Percentiles rank a stretch among this genome's conserved stretches.
These are phyloP conservation scores for Coronaproctus castanopsis DNA, from an alignment of 2,888 invertebrate species.

Conservation along the genomic window DNA sequence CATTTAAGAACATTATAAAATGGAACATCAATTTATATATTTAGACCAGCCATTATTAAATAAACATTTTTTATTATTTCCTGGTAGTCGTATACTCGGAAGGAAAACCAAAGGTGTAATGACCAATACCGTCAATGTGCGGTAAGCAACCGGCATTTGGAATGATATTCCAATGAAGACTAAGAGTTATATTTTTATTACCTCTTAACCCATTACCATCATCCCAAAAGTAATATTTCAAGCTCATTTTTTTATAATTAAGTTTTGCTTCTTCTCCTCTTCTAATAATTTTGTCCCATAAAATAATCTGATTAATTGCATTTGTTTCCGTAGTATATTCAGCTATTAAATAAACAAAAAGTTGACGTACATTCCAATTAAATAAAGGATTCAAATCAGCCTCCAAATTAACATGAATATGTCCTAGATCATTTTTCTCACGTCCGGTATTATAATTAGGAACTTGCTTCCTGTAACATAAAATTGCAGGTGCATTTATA, in stretches of 20 bases:
- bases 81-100: slow-evolving; percentile 45
- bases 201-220: slow-evolving; percentile 91
- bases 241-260: slow-evolving; percentile 82
- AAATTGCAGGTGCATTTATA: slow-evolving; percentile 10
- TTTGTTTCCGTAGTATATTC: slow-evolving; percentile 81
- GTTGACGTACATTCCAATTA: slow-evolving; percentile 98
- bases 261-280: slow-evolving; percentile 84
- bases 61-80: too few relatives aligned
- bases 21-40: too few relatives aligned
- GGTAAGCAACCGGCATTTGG: slow-evolving; percentile 93
- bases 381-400: slow-evolving; percentile 78
- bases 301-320: slow-evolving; percentile 75
- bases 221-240: slow-evolving; percentile 99
- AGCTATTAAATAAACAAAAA: slow-evolving; percentile 90
- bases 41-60: too few relatives aligned
- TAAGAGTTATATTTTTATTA: slow-evolving; percentile 82
- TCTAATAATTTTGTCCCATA: slow-evolving; percentile 96
- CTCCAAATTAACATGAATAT: slow-evolving; percentile 81
- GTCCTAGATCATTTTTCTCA: slow-evolving; percentile 88
- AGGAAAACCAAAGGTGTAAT: slow-evolving; percentile 78
- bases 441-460: slow-evolving; percentile 86
- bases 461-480: slow-evolving; percentile 66
- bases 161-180: slow-evolving; percentile 93
- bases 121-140: slow-evolving; percentile 60
- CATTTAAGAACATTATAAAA: too few relatives aligned